These are phyloP conservation scores for Fabriciana adippe DNA, from an alignment of 2,888 invertebrate species.

Conservation along the genomic window DNA sequence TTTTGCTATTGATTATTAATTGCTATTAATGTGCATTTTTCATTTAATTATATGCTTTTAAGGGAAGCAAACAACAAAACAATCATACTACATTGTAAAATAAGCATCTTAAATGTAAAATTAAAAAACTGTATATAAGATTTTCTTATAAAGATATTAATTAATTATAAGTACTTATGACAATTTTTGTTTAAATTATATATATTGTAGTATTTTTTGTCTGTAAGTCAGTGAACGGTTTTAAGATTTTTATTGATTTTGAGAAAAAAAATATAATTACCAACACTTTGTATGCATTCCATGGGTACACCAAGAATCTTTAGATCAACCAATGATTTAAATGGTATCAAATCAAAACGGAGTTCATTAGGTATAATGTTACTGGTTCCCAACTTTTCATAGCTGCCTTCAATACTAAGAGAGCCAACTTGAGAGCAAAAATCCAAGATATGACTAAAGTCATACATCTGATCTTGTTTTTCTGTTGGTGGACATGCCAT, in stretches of 20 bases:
- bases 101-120: no score
- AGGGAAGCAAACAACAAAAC: no score
- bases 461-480: constrained; percentile 89
- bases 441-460: constrained; percentile 95
- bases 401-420: constrained; percentile 86
- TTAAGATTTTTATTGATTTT: background rate
- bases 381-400: constrained; percentile 88
- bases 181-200: no score
- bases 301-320: constrained; percentile 86
- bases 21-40: constrained; percentile 1
- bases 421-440: constrained; percentile 89
- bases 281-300: constrained; percentile 85
- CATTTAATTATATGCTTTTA: background rate
- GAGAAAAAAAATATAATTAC: constrained; percentile 52
- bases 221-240: background rate
- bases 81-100: no score
- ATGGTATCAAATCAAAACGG: constrained; percentile 90
- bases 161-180: no score
- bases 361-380: constrained; percentile 92
- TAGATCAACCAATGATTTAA: constrained; percentile 89
- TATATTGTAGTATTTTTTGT: no score
- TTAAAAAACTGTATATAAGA: no score
- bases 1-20: no score
- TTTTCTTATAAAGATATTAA: no score
- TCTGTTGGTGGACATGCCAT: constrained; percentile 92